Base-by-base conservation (phyloP, 2,888 invertebrate species). In the Melitaea athalia region DNA sequence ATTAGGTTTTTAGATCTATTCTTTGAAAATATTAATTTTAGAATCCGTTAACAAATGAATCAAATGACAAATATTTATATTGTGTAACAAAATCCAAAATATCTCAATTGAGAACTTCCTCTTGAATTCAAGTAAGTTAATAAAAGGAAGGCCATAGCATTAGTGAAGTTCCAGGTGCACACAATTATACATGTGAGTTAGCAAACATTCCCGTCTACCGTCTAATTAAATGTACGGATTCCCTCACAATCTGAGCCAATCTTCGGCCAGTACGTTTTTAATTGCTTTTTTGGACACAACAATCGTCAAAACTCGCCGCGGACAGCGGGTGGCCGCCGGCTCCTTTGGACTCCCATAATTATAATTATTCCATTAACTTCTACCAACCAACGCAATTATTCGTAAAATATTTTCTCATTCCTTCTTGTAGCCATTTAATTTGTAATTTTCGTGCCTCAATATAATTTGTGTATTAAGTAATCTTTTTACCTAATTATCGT, bases 341-440 rank as follows among this genome's bases (percentile, higher is more conserved):
- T 81, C 82, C 86, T 88, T 90, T 89, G 81, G 74, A 79, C 82
- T 80, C 82, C 82, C 85, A 87, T 90, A 88, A 91, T 91, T 91
- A 91, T 90, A 91, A 91, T 91, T 89, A 91, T 91, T 90, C 86
- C 89, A 91, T 91, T 91, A 91, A 87, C 88, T 87, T 88, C 83
- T 85, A 84, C 88, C 71, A 69, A 84, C 88, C 85, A 81, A 82
- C 80, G 86, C 85, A 89, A 88, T 90, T 89, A 89, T 88, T 84
- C 83, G 77, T 82, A 79, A 85, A 86, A 88, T 87, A 85, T 85
- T 85, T 79, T 81, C 81, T 80, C 80, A 79, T 82, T 82, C 79
- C 78, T 72, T 74, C 79, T 80, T 77, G 74, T 75, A 78, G 77
- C 80, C 76, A 75, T 78, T 79, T 74, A 74, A 72, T 77, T 76